Base-by-base conservation (phyloP, 2,888 invertebrate genomes). In the Brachypterus glaber region DNA sequence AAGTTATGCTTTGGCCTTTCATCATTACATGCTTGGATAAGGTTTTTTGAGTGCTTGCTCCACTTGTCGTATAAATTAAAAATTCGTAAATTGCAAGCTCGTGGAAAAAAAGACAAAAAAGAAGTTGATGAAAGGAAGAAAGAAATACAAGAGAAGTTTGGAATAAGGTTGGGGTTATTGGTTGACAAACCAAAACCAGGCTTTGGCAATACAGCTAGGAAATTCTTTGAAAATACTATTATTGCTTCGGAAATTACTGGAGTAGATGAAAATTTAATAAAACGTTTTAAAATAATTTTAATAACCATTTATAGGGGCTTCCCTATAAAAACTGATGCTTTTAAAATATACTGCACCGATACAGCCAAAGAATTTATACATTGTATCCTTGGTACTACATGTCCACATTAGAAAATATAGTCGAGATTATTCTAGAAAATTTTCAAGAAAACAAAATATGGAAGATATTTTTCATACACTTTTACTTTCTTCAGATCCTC, bases 1-100 rank as follows among this genome's bases (percentile, higher is more conserved):
- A 17, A 43, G 25, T 38, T 39, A 39, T n/a, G n/a, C n/a, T 49
- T 43, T 25, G 49, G 50, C 8, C 26, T 54, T 12, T 52, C 49
- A 2, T 33, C 45, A 17, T 36, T 53, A 24, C 52, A 52, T 49
- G 44, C 35, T 13, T 50, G 48, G 47, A 51, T 54, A 26, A 43
- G 52, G 12, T 44, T 44, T 12, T 49, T 53, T 40, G 53, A 55
- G 41, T 52, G 47, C 40, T 27, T 50, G 15, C 40, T 54, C 14
- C 48, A 53, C 35, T 21, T 53, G 29, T 37, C 47, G 12, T 46
- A 47, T 30, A 47, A 44, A 40, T 29, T 45, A 9, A 16, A 21
- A 21, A 7, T 21, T 21, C 5, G 9, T 7, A 21, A 21, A 9
- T 21, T 5, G n/a, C 13, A 39, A 47, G 17, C 35, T 51, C 33